Evolutionary conservation across 2,113 vertebrate genomes (phyloP).

Genomic region (Nycticryphes semicollaris): DNA sequence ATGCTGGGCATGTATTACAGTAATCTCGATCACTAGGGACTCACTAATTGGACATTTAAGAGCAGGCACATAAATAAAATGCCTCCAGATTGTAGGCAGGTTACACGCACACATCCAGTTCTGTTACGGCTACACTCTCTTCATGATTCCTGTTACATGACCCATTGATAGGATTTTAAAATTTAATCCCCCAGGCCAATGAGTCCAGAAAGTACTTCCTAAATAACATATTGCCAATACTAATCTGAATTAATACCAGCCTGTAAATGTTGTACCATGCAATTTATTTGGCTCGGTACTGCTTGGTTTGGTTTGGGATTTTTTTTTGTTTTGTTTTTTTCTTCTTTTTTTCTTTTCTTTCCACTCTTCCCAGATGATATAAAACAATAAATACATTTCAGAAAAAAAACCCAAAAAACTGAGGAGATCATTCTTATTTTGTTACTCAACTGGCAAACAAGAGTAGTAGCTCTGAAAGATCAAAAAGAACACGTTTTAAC

Average conservation of each 20-base stretch:
- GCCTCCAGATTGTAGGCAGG: constrained; percentile 4
- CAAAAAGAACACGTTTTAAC: background rate
- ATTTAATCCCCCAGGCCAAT: constrained; percentile 33
- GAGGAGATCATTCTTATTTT: background rate
- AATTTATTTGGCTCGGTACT: background rate
- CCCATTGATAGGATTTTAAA: constrained; percentile 54
- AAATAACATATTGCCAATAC: constrained; percentile 66
- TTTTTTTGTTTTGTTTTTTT: background rate
- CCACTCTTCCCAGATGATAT: background rate
- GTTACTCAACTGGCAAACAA: background rate
- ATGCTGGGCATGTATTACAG: background rate
- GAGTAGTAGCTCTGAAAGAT: background rate
- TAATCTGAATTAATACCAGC: constrained; percentile 52
- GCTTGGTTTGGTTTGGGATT: background rate
- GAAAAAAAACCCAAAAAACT: background rate
- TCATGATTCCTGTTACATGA: background rate
- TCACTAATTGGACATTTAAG: constrained; percentile 25
- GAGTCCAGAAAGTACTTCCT: constrained; percentile 60
- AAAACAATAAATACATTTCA: background rate
- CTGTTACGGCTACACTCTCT: background rate
- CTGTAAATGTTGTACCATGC: constrained; percentile 23
- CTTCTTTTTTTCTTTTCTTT: background rate
- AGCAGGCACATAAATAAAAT: constrained; percentile 57
- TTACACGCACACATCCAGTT: background rate
- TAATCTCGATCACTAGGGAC: background rate